Base-by-base conservation (phyloP, 1,140 invertebrate genomes). In the Piezodorus guildinii region DNA sequence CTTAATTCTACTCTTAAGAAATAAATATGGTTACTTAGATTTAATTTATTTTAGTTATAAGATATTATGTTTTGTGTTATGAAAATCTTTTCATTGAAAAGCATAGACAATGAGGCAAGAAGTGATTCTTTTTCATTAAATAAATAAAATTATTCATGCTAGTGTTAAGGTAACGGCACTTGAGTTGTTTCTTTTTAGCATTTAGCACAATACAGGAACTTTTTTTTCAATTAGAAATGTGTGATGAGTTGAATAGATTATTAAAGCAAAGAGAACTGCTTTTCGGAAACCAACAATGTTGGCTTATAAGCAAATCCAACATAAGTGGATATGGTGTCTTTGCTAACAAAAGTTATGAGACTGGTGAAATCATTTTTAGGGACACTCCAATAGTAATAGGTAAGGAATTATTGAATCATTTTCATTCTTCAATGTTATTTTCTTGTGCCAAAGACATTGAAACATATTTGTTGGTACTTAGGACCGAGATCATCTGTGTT, bases 361-460 rank as follows among this genome's bases (percentile, higher is more conserved):
- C 75, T 6, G 84, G 85, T 25, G 85, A 88, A 72, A 69, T 85
- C 30, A 79, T 90, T 15, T 85, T 85, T 67, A 74, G 79, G 1
- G 86, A 89, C 71, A 74, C 72, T 49, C 82, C 86, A 0, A 69
- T 88, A 3, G 74, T 88, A 16, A 70, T 80, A 30, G 86, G 86
- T 51, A 16, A 46, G 17, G 16, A 27, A 17, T 30, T n/a, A 17
- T 58, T 21, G 5, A 56, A 64, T 10, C 34, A 45, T 62, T 62
- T 39, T 25, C 45, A 25, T 1, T 0, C 69, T 71, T 4, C 58
- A 60, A 52, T 19, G 16, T 49, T 46, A 30, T 3, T 61, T 60
- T 21, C 1, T 39, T 10, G 12, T 39, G 9, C 34, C 1, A 39
- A 12, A 39, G 12, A 4, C 12, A 39, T 39, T 39, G 34, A 39